Conservation (phyloP, 2,113 vertebrate genomes). For the Gulo gulo region DNA sequence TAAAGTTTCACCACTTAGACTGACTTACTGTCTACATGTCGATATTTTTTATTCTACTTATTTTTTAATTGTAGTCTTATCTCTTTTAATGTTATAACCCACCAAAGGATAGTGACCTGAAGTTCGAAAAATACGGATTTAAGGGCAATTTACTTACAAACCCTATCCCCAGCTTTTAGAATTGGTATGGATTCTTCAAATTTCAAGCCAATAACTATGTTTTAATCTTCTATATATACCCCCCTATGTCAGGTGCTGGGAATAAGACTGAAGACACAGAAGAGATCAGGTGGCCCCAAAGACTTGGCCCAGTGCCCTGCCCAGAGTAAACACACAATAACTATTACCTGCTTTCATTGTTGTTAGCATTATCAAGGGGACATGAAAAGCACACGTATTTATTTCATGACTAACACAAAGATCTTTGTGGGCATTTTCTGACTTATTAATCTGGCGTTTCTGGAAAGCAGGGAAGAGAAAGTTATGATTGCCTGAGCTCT, state of each 20-base stretch:
- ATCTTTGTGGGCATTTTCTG: background rate
- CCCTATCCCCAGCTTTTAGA: background rate
- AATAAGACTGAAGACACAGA: background rate
- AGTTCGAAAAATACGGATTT: background rate
- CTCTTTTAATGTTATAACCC: background rate
- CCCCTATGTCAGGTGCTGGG: background rate
- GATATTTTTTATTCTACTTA: background rate
- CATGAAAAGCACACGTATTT: background rate
- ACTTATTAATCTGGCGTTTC: background rate
- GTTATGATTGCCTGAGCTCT: background rate
- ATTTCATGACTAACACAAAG: background rate
- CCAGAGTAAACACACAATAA: background rate
- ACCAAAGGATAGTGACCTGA: too few species aligned
- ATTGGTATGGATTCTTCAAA: background rate
- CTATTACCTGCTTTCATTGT: background rate
- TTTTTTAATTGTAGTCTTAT: background rate
- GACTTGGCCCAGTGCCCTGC: background rate
- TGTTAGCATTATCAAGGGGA: background rate
- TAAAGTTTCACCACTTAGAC: background rate
- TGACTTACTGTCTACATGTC: background rate
- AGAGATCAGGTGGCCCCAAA: background rate
- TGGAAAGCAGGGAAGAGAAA: background rate
- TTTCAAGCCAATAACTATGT: background rate
- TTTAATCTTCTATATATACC: background rate
- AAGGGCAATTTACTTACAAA: background rate